Percentiles rank a stretch among this genome's conserved stretches.
phyloP scores from a whole-genome alignment of 1,140 invertebrate species.

The Pseudomyrmex concolor region DNA sequence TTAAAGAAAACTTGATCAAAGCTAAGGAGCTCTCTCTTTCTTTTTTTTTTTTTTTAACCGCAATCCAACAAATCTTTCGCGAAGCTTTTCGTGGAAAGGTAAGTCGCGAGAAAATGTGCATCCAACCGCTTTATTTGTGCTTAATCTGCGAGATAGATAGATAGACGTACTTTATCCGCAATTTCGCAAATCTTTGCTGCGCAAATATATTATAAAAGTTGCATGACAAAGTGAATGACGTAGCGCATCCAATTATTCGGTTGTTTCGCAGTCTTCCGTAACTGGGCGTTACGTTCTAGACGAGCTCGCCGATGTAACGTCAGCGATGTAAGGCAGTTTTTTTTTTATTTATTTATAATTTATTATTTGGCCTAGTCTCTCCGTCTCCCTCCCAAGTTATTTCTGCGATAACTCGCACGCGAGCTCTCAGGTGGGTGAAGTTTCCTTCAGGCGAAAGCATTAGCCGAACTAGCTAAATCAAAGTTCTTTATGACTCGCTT shows the following conservation, averaged over 20 bases:
- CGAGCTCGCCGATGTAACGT: too few relatives aligned
- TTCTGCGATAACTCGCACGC: conserved; percentile 71
- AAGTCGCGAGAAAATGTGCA: too few relatives aligned
- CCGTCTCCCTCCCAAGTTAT: neutral
- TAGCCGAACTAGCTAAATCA: conserved; percentile 51
- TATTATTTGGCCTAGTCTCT: conserved; percentile 46
- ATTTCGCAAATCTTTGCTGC: too few relatives aligned
- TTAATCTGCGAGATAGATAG: neutral
- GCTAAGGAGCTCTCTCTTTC: neutral
- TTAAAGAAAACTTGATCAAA: conserved; percentile 10
- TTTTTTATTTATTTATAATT: conserved; percentile 70
- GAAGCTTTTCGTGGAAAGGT: neutral
- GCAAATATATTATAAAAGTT: neutral
- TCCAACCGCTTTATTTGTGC: too few relatives aligned
- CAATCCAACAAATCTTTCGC: neutral
- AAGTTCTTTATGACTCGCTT: conserved; percentile 48
- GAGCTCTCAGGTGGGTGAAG: conserved; percentile 54
- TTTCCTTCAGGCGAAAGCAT: conserved; percentile 45
- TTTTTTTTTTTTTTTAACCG: too few relatives aligned
- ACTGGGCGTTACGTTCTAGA: too few relatives aligned
- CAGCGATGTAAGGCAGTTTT: too few relatives aligned
- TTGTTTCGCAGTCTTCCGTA: too few relatives aligned
- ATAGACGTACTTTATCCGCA: neutral
- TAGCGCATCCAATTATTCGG: conserved; percentile 33
- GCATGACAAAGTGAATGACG: neutral